Evolutionary conservation across 2,797 vertebrate species (phyloP).

Genomic region (Eleutherodactylus coqui): DNA sequence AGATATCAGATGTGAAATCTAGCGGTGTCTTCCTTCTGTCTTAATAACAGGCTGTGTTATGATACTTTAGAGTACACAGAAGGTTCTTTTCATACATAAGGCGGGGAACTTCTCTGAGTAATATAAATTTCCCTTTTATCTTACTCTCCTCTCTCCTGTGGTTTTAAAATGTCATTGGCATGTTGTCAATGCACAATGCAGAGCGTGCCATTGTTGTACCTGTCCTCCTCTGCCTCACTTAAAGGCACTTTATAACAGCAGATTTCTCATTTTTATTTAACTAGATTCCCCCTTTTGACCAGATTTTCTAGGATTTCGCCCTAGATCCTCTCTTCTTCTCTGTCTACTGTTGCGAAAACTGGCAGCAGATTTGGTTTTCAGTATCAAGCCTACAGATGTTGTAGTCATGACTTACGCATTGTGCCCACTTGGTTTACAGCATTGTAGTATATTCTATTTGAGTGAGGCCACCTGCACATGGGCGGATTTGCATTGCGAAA

Average conservation of each 20-base stretch:
- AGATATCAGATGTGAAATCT: not conserved
- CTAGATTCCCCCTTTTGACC: no score
- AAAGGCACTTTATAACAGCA: not conserved
- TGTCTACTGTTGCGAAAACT: no score
- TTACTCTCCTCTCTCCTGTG: conserved; percentile 52
- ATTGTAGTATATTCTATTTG: no score
- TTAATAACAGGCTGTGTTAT: conserved; percentile 18
- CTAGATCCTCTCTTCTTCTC: no score
- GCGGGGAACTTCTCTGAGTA: conserved; percentile 63
- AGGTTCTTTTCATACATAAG: conserved; percentile 56
- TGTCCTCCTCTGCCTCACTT: not conserved
- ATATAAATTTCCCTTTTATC: conserved; percentile 63
- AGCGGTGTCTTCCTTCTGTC: not conserved
- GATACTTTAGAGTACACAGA: conserved; percentile 28
- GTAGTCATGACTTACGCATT: no score
- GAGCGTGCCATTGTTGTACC: not conserved
- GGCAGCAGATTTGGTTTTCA: no score
- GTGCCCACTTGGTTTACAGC: no score
- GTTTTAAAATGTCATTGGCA: conserved; percentile 60
- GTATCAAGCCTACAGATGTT: no score
- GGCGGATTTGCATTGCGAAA: no score
- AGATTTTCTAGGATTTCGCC: no score
- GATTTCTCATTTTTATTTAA: no score
- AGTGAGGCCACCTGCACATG: no score
- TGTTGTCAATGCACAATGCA: not conserved